phyloP scores from a whole-genome alignment of 2,797 vertebrate species.

The Hippoglossus hippoglossus region DNA sequence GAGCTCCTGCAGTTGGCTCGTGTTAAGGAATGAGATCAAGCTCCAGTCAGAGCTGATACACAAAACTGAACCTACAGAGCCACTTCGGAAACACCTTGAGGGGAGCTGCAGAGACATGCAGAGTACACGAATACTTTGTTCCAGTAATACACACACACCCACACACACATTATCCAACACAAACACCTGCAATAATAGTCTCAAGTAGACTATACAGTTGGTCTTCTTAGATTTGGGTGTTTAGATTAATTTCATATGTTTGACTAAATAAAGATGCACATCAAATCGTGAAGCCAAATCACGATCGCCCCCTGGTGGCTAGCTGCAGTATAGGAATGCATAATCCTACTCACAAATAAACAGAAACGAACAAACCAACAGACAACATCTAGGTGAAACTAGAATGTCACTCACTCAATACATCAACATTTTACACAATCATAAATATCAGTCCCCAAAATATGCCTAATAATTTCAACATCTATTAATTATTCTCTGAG shows the following conservation, averaged over 20 bases:
- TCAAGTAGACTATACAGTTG: constrained; percentile 37
- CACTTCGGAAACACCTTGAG: constrained; percentile 13
- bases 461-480: too few relatives aligned
- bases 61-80: constrained; percentile 37
- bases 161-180: constrained; percentile 25
- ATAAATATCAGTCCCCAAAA: too few relatives aligned
- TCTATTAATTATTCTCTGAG: too few relatives aligned
- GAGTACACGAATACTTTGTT: neutral
- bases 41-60: constrained; percentile 13
- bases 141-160: neutral
- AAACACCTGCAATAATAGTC: constrained; percentile 28
- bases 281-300: too few relatives aligned
- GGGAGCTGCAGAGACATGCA: constrained; percentile 59
- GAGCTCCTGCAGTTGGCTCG: constrained; percentile 34
- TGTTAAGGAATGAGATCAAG: constrained; percentile 36
- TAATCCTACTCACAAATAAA: too few relatives aligned
- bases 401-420: too few relatives aligned
- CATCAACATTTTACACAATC: too few relatives aligned
- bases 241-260: constrained; percentile 1
- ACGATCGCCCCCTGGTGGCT: too few relatives aligned
- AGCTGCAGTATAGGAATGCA: too few relatives aligned
- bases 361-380: too few relatives aligned
- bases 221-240: constrained; percentile 2
- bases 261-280: too few relatives aligned
- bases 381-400: too few relatives aligned